A percentile compares a stretch with the other conserved stretches of the same genome.
These are phyloP conservation scores for Gryllus longicercus DNA, from an alignment of 2,888 invertebrate species.

Conservation along the genomic window DNA sequence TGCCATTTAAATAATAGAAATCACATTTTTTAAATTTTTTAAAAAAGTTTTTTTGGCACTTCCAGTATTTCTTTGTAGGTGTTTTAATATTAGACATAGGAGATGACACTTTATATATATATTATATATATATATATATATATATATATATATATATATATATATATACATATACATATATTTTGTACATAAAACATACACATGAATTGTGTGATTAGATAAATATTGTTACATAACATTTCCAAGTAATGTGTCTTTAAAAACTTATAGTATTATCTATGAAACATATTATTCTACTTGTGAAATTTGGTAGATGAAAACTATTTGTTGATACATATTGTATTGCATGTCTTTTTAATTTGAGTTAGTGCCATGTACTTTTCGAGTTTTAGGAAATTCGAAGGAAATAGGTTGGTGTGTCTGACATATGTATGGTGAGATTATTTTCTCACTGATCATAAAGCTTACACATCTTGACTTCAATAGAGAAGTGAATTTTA, in stretches of 20 bases:
- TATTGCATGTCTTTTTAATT: slow-evolving; percentile 17
- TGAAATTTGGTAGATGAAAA: slow-evolving; percentile 26
- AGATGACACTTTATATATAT: slow-evolving; percentile 23
- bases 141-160: too few relatives aligned
- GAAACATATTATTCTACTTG: slow-evolving; percentile 24
- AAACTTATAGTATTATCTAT: slow-evolving; percentile 24
- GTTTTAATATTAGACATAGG: background rate
- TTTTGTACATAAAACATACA: slow-evolving; percentile 12
- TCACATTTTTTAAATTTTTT: too few relatives aligned
- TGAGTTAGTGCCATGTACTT: slow-evolving; percentile 1
- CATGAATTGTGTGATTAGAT: slow-evolving; percentile 19
- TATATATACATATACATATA: too few relatives aligned
- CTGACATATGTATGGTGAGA: slow-evolving; percentile 20
- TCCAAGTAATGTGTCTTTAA: slow-evolving; percentile 30
- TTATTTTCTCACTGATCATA: background rate
- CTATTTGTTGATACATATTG: background rate
- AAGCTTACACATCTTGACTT: background rate
- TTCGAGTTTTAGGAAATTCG: background rate
- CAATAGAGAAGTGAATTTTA: background rate
- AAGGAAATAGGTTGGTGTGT: slow-evolving; percentile 19
- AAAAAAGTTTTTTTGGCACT: background rate
- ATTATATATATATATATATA: too few relatives aligned
- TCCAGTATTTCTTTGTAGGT: slow-evolving; percentile 3
- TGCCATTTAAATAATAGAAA: background rate
- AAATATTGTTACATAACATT: slow-evolving; percentile 27